Percentiles rank a stretch among this genome's conserved stretches.
Evolutionary conservation across 2,888 invertebrate genomes (phyloP).

Genomic region (Imbricaverruca yamaguchii): DNA sequence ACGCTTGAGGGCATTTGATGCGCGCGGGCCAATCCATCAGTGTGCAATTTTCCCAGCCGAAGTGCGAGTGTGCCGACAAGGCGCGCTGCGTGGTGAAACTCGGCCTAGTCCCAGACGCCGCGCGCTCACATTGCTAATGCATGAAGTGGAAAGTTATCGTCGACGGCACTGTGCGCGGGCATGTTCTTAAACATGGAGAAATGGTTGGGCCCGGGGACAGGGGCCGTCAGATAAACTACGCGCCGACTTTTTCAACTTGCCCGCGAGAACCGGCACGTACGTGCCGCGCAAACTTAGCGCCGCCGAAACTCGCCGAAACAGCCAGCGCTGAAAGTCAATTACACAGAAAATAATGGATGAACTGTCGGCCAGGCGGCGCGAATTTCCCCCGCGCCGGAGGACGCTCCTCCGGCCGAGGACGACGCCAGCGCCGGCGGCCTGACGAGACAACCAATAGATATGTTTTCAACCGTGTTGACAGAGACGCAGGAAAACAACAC

Average conservation of each 20-base stretch:
- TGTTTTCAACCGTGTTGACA: constrained; percentile 18
- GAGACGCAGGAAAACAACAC: constrained; percentile 18
- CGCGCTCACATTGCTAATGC: background rate
- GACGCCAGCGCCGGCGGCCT: background rate
- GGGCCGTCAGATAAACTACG: background rate
- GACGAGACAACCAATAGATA: constrained; percentile 13
- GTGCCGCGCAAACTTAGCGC: constrained; percentile 10
- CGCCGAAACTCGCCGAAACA: background rate
- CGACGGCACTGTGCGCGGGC: no score
- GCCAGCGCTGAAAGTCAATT: constrained; percentile 6
- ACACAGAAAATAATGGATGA: background rate
- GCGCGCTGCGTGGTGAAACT: no score
- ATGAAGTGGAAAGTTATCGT: background rate
- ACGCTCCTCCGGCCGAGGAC: background rate
- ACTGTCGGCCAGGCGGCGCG: background rate
- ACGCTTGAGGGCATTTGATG: background rate
- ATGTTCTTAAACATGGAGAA: background rate
- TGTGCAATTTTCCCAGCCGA: background rate
- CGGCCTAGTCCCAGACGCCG: background rate
- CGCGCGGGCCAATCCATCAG: background rate
- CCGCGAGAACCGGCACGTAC: background rate
- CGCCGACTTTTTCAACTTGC: constrained; percentile 4
- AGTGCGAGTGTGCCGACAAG: background rate
- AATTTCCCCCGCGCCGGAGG: background rate
- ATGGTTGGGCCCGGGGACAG: background rate